These are phyloP conservation scores for Cabera pusaria DNA, from an alignment of 2,888 invertebrate genomes.

Conservation along the genomic window DNA sequence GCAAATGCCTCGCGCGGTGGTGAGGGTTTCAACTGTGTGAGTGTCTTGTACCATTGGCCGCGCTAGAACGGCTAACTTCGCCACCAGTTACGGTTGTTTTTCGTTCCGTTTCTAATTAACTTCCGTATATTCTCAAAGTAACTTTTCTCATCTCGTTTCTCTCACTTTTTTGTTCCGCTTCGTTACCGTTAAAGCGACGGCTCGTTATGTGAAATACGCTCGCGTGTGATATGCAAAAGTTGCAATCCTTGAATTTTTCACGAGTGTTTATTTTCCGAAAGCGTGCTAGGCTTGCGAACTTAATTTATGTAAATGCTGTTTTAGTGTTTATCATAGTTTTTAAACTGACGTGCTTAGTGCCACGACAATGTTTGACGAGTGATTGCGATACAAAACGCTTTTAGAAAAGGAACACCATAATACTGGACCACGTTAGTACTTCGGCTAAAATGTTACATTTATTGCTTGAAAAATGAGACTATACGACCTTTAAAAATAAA, in stretches of 20 bases:
- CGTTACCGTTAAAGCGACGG: slow-evolving; percentile 52
- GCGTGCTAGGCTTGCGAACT: slow-evolving; percentile 51
- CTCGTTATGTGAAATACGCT: slow-evolving; percentile 70
- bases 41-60: slow-evolving; percentile 81
- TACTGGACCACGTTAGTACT: slow-evolving; percentile 58
- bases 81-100: slow-evolving; percentile 84
- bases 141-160: slow-evolving; percentile 79
- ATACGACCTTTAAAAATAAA: slow-evolving; percentile 80
- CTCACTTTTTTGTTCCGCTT: slow-evolving; percentile 61
- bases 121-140: slow-evolving; percentile 82
- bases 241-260: slow-evolving; percentile 52
- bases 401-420: slow-evolving; percentile 57
- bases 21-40: slow-evolving; percentile 69
- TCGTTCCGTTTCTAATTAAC: slow-evolving; percentile 83
- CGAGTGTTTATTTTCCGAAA: slow-evolving; percentile 61
- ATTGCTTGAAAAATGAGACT: slow-evolving; percentile 77
- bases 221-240: slow-evolving; percentile 71
- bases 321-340: slow-evolving; percentile 48
- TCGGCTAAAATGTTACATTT: slow-evolving; percentile 78
- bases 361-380: slow-evolving; percentile 67
- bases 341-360: slow-evolving; percentile 59
- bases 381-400: slow-evolving; percentile 55
- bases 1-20: slow-evolving; percentile 79
- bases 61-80: slow-evolving; percentile 83
- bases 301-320: slow-evolving; percentile 63